These are phyloP conservation scores for Podarcis siculus DNA, from an alignment of 2,797 vertebrate species.

Conservation along the genomic window DNA sequence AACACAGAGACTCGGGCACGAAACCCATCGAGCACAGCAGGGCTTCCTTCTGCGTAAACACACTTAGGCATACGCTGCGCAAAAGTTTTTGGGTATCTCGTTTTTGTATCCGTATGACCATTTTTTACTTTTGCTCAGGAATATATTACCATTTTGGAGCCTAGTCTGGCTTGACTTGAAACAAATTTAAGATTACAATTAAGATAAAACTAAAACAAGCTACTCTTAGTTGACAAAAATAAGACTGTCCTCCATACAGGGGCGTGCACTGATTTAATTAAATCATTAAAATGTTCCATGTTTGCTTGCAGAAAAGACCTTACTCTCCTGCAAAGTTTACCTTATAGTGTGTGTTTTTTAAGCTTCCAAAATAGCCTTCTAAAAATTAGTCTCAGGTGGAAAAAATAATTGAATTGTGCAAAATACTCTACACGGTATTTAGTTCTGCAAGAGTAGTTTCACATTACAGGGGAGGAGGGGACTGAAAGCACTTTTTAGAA, in stretches of 20 bases:
- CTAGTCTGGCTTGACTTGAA: constrained; percentile 21
- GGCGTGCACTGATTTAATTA: constrained; percentile 16
- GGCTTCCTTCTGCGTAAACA: background rate
- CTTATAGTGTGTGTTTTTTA: background rate
- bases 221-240: constrained; percentile 7
- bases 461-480: constrained; percentile 13
- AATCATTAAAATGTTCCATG: background rate
- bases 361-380: constrained; percentile 33
- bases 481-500: constrained; percentile 41
- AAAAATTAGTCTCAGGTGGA: constrained; percentile 50
- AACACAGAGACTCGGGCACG: background rate
- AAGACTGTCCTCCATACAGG: constrained; percentile 6
- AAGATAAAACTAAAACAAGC: constrained; percentile 29
- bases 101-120: background rate
- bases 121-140: constrained; percentile 1
- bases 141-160: constrained; percentile 7
- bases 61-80: background rate
- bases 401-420: constrained; percentile 49
- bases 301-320: constrained; percentile 5
- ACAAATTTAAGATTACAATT: constrained; percentile 22
- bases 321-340: constrained; percentile 4
- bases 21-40: background rate
- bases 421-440: constrained; percentile 44
- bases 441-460: constrained; percentile 37
- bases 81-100: background rate